phyloP scores from a whole-genome alignment of 2,888 invertebrate genomes.

The Brenthis daphne region DNA sequence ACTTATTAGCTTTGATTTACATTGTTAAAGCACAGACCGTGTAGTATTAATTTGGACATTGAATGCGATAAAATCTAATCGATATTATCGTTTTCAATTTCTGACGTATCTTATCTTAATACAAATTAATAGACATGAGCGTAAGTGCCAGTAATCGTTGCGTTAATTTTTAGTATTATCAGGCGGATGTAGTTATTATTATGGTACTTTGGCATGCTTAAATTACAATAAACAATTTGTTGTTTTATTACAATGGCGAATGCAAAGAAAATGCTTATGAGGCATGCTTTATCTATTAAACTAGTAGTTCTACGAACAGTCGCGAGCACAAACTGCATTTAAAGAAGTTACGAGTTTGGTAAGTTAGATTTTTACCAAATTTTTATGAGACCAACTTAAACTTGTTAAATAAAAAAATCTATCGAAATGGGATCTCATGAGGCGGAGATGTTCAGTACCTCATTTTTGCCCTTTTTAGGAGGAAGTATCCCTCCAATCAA shows the following conservation, averaged over 20 bases:
- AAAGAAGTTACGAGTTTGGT: no score
- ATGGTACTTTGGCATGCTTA: slow-evolving; percentile 10
- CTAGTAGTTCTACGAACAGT: no score
- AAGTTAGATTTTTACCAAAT: no score
- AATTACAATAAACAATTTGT: slow-evolving; percentile 5
- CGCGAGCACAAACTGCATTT: no score
- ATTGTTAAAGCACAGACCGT: slow-evolving; percentile 32
- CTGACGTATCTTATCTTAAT: slow-evolving; percentile 58
- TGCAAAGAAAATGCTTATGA: slow-evolving; percentile 1
- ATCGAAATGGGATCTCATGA: no score
- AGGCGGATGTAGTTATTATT: slow-evolving; percentile 23
- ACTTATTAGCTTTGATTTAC: slow-evolving; percentile 35
- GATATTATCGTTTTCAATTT: slow-evolving; percentile 53
- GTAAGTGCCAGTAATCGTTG: slow-evolving; percentile 40
- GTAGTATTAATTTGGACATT: slow-evolving; percentile 44
- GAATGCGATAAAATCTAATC: slow-evolving; percentile 47
- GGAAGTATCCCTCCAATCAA: no score
- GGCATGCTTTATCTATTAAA: neutral
- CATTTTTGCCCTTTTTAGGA: no score
- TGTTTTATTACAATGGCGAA: neutral
- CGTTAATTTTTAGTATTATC: slow-evolving; percentile 29
- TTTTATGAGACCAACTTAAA: no score
- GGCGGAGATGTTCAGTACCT: no score
- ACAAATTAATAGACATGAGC: slow-evolving; percentile 54
- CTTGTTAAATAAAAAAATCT: no score